Conservation (phyloP, 2,797 vertebrate species). For the Sebastiscus albofasciatus region DNA sequence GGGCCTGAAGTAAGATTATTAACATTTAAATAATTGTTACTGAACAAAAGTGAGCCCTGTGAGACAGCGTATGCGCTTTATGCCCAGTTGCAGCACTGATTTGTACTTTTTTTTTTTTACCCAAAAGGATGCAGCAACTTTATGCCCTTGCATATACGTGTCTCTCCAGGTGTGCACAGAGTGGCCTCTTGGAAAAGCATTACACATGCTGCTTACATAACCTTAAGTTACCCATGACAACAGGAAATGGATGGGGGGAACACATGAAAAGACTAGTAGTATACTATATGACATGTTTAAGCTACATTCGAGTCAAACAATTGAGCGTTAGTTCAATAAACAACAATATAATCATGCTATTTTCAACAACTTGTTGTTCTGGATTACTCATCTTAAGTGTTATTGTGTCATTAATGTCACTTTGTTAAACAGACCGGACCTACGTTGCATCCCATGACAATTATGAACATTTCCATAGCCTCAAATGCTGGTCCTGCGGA, state of each 20-base stretch:
- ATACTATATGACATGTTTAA: not conserved
- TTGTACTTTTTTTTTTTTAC: not conserved
- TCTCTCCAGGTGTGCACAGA: slow-evolving; percentile 14
- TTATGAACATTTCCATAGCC: not conserved
- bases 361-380: not conserved
- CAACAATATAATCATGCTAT: not conserved
- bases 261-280: not conserved
- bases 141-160: not conserved
- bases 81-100: not conserved
- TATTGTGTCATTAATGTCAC: not conserved
- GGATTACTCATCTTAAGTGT: not conserved
- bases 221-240: slow-evolving; percentile 42
- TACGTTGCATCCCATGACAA: not conserved
- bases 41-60: not conserved
- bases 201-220: slow-evolving; percentile 39
- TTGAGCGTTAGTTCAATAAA: not conserved
- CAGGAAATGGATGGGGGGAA: not conserved
- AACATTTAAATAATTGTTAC: not conserved
- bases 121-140: not conserved
- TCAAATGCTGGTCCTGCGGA: not conserved
- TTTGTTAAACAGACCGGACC: too few relatives aligned
- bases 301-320: not conserved
- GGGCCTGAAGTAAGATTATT: not conserved
- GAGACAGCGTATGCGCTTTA: too few relatives aligned
- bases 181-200: slow-evolving; percentile 21